Conservation (phyloP, 53 echinoderm and acorn worm genomes). For the Pentamera pediparva region DNA sequence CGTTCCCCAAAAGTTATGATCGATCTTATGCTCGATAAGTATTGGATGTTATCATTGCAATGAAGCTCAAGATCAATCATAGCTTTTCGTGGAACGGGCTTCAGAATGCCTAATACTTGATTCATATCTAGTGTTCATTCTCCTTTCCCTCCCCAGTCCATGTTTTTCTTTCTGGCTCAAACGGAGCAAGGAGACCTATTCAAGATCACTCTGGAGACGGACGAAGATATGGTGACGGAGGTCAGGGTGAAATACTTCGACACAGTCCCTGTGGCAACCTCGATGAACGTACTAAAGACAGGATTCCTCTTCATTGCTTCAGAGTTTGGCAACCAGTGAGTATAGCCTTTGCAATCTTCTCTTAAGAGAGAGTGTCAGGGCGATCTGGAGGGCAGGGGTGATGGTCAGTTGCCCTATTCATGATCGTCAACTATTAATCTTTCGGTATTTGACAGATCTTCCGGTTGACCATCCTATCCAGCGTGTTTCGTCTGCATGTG, state of each 20-base stretch:
- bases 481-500: no score
- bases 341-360: no score
- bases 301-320: conserved; percentile 91
- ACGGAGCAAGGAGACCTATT: conserved; percentile 99
- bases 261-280: conserved; percentile 84
- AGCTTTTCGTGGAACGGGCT: no score
- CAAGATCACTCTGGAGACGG: conserved; percentile 97
- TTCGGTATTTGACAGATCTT: no score
- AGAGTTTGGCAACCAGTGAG: conserved; percentile 99
- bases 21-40: no score
- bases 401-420: background rate
- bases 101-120: no score
- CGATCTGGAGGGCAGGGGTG: background rate
- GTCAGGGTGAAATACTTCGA: conserved; percentile 97
- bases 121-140: background rate
- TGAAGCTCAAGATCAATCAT: no score
- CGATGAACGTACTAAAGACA: conserved; percentile 92
- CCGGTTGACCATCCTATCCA: no score
- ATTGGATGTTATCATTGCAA: no score
- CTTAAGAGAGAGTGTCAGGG: no score
- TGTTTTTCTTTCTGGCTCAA: conserved; percentile 98
- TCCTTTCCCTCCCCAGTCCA: conserved; percentile 62
- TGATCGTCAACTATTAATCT: background rate
- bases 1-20: no score
- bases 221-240: conserved; percentile 99